Percentiles rank a stretch among this genome's conserved stretches.
phyloP scores from a whole-genome alignment of 2,797 vertebrate species.

The Betta splendens region DNA sequence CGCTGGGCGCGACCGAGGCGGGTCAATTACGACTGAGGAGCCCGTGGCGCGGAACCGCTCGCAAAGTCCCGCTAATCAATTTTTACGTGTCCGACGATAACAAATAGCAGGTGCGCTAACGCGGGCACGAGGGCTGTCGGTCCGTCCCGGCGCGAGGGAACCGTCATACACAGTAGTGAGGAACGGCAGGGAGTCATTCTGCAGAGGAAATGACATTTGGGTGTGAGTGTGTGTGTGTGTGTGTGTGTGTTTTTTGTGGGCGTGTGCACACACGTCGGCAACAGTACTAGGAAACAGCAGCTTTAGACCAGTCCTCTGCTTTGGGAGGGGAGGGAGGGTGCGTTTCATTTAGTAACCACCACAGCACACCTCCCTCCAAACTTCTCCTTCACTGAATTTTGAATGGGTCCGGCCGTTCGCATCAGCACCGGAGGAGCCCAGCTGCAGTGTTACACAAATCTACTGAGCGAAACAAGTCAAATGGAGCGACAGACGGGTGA shows the following conservation, averaged over 20 bases:
- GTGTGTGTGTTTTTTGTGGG: no score
- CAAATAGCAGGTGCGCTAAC: slow-evolving; percentile 24
- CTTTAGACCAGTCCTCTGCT: slow-evolving; percentile 34
- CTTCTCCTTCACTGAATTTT: slow-evolving; percentile 15
- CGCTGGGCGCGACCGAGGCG: slow-evolving; percentile 18
- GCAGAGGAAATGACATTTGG: slow-evolving; percentile 11
- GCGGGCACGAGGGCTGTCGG: slow-evolving; percentile 4
- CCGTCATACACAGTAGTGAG: slow-evolving; percentile 41
- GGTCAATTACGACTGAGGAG: slow-evolving; percentile 45
- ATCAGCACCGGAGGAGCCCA: slow-evolving; percentile 24
- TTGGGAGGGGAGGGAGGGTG: neutral
- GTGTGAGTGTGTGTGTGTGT: no score
- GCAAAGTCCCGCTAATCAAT: slow-evolving; percentile 25
- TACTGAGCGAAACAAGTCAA: slow-evolving; percentile 32
- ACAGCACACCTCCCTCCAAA: slow-evolving; percentile 47
- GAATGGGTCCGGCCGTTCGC: slow-evolving; percentile 30
- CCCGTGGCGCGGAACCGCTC: slow-evolving; percentile 24
- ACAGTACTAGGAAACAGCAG: neutral
- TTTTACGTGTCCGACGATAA: slow-evolving; percentile 33
- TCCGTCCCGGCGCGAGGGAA: slow-evolving; percentile 26
- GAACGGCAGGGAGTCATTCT: slow-evolving; percentile 3
- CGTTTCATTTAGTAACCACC: slow-evolving; percentile 61
- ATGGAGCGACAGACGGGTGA: slow-evolving; percentile 18
- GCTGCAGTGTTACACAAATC: slow-evolving; percentile 26
- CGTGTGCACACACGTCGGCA: neutral